Percentiles rank a stretch among this genome's conserved stretches.
These are phyloP conservation scores for Nymphalis io DNA, from an alignment of 1,140 invertebrate species.

Conservation along the genomic window DNA sequence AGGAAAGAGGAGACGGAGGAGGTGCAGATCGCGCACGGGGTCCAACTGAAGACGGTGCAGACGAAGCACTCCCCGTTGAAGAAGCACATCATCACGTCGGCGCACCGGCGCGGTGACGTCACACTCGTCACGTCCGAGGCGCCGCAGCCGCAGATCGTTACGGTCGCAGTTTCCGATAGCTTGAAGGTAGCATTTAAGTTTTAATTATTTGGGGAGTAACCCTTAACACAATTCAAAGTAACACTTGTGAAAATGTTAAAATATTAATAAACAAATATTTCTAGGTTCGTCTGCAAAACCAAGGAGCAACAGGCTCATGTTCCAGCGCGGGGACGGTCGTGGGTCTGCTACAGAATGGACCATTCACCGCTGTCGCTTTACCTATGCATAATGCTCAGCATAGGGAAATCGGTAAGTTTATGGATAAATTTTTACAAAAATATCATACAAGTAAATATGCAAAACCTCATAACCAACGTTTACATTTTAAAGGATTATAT, in stretches of 20 bases:
- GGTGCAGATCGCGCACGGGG: slow-evolving; percentile 49
- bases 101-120: slow-evolving; percentile 39
- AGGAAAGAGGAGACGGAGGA: slow-evolving; percentile 46
- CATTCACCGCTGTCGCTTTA: slow-evolving; percentile 56
- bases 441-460: neutral
- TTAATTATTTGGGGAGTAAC: too few species aligned
- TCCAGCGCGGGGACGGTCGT: slow-evolving; percentile 47
- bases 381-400: slow-evolving; percentile 45
- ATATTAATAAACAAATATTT: neutral
- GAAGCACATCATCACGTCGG: slow-evolving; percentile 64
- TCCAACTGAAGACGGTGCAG: slow-evolving; percentile 50
- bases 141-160: slow-evolving; percentile 63
- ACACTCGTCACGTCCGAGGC: slow-evolving; percentile 41
- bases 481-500: neutral
- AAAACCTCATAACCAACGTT: neutral
- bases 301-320: slow-evolving; percentile 44
- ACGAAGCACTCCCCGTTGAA: slow-evolving; percentile 60
- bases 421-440: neutral
- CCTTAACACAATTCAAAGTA: too few species aligned
- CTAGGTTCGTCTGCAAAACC: slow-evolving; percentile 63
- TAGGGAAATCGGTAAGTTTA: slow-evolving; percentile 42
- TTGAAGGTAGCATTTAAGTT: slow-evolving; percentile 53
- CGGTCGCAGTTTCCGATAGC: slow-evolving; percentile 71
- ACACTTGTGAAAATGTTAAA: neutral
- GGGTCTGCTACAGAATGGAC: slow-evolving; percentile 65